Percentiles rank a stretch among this genome's conserved stretches.
Evolutionary conservation across 2,888 invertebrate species (phyloP).

Genomic region (Xanthia togata): DNA sequence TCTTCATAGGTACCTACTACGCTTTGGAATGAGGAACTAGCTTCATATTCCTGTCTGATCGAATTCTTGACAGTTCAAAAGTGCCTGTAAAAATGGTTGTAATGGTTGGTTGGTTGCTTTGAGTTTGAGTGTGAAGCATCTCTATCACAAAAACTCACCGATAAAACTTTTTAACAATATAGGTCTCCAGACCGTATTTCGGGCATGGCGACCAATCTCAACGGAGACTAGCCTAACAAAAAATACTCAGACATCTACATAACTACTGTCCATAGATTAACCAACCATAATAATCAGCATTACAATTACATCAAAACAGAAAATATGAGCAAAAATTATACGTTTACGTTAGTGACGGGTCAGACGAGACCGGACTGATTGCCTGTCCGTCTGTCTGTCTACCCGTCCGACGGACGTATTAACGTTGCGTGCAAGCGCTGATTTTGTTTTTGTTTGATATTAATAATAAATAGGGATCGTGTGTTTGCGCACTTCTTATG

Average conservation of each 20-base stretch:
- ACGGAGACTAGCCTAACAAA: too few relatives aligned
- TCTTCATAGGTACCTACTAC: too few relatives aligned
- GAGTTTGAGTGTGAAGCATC: too few relatives aligned
- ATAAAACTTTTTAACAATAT: too few relatives aligned
- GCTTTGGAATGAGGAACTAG: too few relatives aligned
- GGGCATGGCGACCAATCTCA: too few relatives aligned
- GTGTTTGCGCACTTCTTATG: constrained; percentile 39
- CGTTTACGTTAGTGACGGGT: constrained; percentile 68
- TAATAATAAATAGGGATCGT: constrained; percentile 55
- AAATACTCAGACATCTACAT: background rate
- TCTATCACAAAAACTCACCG: background rate
- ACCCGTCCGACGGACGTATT: constrained; percentile 54
- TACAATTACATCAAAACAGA: constrained; percentile 53
- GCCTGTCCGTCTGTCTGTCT: constrained; percentile 78
- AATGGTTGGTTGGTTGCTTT: too few relatives aligned
- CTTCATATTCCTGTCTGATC: too few relatives aligned
- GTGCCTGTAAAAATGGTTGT: too few relatives aligned
- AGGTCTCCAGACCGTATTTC: too few relatives aligned
- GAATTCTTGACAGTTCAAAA: too few relatives aligned
- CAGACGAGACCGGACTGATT: constrained; percentile 73
- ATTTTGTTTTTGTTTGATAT: constrained; percentile 67
- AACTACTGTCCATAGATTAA: constrained; percentile 14
- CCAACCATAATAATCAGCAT: constrained; percentile 12
- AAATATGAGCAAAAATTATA: constrained; percentile 74
- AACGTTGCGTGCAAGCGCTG: constrained; percentile 67